Conservation (phyloP, 2,888 invertebrate genomes). For the Lysandra coridon region DNA sequence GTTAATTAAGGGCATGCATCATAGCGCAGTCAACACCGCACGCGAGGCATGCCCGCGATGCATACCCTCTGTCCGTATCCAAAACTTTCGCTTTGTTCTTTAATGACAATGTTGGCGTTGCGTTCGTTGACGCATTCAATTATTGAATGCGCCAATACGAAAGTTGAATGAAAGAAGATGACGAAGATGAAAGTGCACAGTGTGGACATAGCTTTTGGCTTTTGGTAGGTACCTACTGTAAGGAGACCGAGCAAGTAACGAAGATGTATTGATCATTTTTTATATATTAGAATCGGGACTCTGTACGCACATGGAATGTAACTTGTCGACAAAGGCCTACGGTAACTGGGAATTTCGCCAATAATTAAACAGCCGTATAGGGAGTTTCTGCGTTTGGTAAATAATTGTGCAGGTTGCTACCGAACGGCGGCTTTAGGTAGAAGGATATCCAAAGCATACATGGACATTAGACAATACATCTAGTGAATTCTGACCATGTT, state of each 20-base stretch:
- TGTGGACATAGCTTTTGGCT: too few species aligned
- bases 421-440: not conserved
- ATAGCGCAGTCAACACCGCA: too few species aligned
- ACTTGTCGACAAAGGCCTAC: constrained; percentile 58
- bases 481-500: not conserved
- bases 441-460: not conserved
- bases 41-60: too few species aligned
- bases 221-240: too few species aligned
- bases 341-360: constrained; percentile 75
- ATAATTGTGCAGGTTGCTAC: constrained; percentile 9
- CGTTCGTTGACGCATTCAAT: too few species aligned
- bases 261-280: constrained; percentile 24
- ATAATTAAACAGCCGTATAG: constrained; percentile 64
- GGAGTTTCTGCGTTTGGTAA: constrained; percentile 14
- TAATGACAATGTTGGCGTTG: too few species aligned
- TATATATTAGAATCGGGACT: not conserved
- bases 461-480: not conserved
- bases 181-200: too few species aligned
- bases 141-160: too few species aligned
- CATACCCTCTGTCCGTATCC: too few species aligned
- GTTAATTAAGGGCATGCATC: too few species aligned
- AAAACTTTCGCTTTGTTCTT: too few species aligned
- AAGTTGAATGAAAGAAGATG: too few species aligned
- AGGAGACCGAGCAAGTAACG: not conserved
- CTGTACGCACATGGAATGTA: constrained; percentile 66